These are phyloP conservation scores for Campodea augens DNA, from an alignment of 1,140 invertebrate species.

Conservation along the genomic window DNA sequence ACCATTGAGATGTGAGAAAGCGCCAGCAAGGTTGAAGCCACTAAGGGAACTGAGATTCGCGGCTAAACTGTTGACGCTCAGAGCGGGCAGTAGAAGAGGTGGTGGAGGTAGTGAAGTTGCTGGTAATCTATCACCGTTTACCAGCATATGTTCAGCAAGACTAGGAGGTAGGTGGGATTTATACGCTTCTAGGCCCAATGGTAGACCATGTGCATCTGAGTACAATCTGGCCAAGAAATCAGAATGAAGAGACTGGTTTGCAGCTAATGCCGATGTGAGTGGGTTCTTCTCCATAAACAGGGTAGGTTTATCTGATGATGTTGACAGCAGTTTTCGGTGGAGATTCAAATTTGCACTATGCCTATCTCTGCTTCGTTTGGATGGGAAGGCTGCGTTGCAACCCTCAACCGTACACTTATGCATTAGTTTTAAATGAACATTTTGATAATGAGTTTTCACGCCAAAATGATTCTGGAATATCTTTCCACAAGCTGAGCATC, in stretches of 20 bases:
- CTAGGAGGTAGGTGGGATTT: constrained; percentile 23
- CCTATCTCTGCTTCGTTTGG: constrained; percentile 74
- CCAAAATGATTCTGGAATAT: constrained; percentile 87
- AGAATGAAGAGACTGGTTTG: constrained; percentile 35
- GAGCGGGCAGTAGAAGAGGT: constrained; percentile 27
- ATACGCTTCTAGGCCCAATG: constrained; percentile 32
- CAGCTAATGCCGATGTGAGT: constrained; percentile 27
- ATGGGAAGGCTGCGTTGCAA: constrained; percentile 91
- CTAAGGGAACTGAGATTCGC: constrained; percentile 14
- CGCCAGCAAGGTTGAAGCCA: background rate
- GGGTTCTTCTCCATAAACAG: constrained; percentile 22
- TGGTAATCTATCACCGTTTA: constrained; percentile 26
- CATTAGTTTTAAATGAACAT: constrained; percentile 87
- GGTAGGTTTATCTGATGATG: constrained; percentile 30
- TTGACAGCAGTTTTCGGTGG: constrained; percentile 69
- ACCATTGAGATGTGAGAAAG: background rate
- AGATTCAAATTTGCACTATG: constrained; percentile 84
- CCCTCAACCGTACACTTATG: constrained; percentile 89
- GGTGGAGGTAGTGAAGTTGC: constrained; percentile 21
- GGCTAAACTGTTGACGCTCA: constrained; percentile 19
- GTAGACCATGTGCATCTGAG: constrained; percentile 39
- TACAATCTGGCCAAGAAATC: constrained; percentile 67
- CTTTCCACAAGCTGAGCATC: constrained; percentile 81
- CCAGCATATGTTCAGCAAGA: constrained; percentile 21
- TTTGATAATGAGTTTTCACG: constrained; percentile 91